These are phyloP conservation scores for Arremon brunneinucha DNA, from an alignment of 2,797 vertebrate genomes.

Conservation along the genomic window DNA sequence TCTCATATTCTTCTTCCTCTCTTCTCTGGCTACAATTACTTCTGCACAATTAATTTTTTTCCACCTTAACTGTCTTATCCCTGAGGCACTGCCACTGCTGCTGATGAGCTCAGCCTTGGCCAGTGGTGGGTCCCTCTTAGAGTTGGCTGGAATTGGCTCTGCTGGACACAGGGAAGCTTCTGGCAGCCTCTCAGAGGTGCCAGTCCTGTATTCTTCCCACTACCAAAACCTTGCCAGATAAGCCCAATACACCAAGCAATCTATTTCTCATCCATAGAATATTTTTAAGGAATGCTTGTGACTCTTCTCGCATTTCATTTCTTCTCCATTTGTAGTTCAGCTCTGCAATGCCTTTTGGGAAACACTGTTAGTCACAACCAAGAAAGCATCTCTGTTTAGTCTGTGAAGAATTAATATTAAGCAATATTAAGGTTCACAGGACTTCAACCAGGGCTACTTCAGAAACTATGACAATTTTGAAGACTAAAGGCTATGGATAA, in stretches of 20 bases:
- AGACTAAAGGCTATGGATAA: background rate
- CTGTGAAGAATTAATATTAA: background rate
- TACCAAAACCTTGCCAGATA: background rate
- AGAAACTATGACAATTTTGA: background rate
- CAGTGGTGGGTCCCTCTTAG: too few species aligned
- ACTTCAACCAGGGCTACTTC: background rate
- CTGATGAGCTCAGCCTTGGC: background rate
- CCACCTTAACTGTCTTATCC: background rate
- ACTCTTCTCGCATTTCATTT: background rate
- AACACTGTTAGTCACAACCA: background rate
- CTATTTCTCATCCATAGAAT: background rate
- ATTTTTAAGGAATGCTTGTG: background rate
- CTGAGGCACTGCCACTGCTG: too few species aligned
- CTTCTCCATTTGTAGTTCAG: background rate
- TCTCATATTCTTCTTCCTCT: background rate
- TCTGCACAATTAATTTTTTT: background rate
- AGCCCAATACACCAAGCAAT: background rate
- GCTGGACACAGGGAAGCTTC: background rate
- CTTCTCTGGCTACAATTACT: background rate
- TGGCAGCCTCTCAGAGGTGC: background rate
- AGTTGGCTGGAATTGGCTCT: background rate
- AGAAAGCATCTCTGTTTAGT: background rate
- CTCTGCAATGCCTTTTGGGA: background rate
- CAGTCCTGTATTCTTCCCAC: background rate
- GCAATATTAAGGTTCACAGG: background rate